A percentile compares a stretch with the other conserved stretches of the same genome.
phyloP scores from a whole-genome alignment of 2,797 vertebrate genomes.

The Synanceia verrucosa region DNA sequence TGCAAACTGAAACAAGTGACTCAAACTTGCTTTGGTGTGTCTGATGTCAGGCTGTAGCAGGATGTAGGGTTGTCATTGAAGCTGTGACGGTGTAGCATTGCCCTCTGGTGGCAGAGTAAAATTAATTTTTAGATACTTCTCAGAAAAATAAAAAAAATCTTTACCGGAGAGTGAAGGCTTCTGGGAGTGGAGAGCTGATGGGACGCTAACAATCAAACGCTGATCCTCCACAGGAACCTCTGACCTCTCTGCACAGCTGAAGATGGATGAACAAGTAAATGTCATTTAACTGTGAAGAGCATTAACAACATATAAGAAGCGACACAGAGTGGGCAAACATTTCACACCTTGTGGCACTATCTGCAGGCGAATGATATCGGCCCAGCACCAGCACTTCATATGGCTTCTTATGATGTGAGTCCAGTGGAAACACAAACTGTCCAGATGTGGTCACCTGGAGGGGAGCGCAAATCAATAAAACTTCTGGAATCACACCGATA shows the following conservation, averaged over 20 bases:
- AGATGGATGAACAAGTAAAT: conserved; percentile 28
- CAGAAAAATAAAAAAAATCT: neutral
- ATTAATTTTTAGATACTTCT: neutral
- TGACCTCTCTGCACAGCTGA: conserved; percentile 72
- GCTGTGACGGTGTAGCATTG: conserved; percentile 61
- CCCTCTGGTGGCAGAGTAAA: conserved; percentile 69
- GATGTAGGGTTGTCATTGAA: conserved; percentile 4
- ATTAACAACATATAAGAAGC: neutral
- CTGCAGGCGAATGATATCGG: conserved; percentile 63
- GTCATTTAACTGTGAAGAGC: neutral
- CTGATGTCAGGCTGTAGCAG: neutral
- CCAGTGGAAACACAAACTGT: conserved; percentile 93
- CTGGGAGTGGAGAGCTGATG: conserved; percentile 93
- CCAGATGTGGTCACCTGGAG: conserved; percentile 89
- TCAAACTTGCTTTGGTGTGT: neutral
- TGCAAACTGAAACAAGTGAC: conserved; percentile 9
- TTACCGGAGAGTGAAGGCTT: conserved; percentile 94
- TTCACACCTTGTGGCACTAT: conserved; percentile 50
- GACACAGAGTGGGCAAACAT: neutral
- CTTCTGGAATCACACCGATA: neutral
- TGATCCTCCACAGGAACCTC: conserved; percentile 81
- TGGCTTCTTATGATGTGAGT: conserved; percentile 96
- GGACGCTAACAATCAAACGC: conserved; percentile 90
- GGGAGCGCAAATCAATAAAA: neutral
- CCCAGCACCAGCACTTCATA: conserved; percentile 94